These are phyloP conservation scores for Stomorhina lunata DNA, from an alignment of 2,888 invertebrate species.

Conservation along the genomic window DNA sequence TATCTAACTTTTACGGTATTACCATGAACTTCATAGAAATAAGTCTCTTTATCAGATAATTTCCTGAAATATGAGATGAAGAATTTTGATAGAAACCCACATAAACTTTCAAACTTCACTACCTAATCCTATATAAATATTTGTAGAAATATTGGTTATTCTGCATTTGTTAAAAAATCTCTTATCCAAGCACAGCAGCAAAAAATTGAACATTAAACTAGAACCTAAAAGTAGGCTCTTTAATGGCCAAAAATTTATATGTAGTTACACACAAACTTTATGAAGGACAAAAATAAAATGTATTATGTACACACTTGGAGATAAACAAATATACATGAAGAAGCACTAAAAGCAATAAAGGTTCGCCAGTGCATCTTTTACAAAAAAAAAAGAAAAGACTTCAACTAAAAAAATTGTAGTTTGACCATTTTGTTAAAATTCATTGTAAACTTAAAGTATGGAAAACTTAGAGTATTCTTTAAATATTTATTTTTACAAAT, in stretches of 20 bases:
- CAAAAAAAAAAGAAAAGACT: background rate
- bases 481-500: constrained; percentile 18
- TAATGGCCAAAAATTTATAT: constrained; percentile 21
- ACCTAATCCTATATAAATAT: too few species aligned
- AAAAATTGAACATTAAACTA: too few species aligned
- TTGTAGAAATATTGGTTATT: too few species aligned
- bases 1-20: too few species aligned
- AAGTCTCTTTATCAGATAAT: too few species aligned
- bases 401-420: background rate
- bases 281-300: background rate
- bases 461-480: background rate
- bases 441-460: constrained; percentile 5
- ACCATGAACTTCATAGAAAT: too few species aligned
- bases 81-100: too few species aligned
- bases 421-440: constrained; percentile 10
- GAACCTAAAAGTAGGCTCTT: constrained; percentile 13
- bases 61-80: too few species aligned
- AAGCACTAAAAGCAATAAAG: too few species aligned
- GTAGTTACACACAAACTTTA: background rate
- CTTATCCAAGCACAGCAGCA: background rate
- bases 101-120: too few species aligned
- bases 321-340: too few species aligned
- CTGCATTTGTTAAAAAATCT: too few species aligned
- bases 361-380: background rate
- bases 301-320: background rate